Evolutionary conservation across 2,888 invertebrate genomes (phyloP).

Genomic region (Chrysotoxum bicinctum): DNA sequence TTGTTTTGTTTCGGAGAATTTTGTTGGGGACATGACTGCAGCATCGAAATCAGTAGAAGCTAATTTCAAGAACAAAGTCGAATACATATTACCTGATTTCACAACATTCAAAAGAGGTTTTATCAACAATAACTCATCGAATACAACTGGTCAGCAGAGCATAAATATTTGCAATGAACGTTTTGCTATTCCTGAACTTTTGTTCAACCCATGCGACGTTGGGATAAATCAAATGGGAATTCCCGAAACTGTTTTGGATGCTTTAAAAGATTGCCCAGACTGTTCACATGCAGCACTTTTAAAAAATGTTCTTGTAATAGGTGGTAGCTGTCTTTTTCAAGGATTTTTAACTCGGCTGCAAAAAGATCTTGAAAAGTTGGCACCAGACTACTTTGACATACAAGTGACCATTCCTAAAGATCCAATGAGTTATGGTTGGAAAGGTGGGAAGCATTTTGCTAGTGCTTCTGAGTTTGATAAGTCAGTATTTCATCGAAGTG

Average conservation of each 20-base stretch:
- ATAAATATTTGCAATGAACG: constrained; percentile 95
- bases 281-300: constrained; percentile 89
- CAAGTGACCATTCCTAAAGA: constrained; percentile 87
- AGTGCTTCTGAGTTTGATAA: constrained; percentile 88
- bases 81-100: constrained; percentile 98
- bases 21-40: constrained; percentile 89
- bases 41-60: constrained; percentile 84
- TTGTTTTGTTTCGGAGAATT: constrained; percentile 94
- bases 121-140: constrained; percentile 48
- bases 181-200: constrained; percentile 95
- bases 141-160: constrained; percentile 86
- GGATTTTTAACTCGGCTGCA: constrained; percentile 91
- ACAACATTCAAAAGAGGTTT: constrained; percentile 91
- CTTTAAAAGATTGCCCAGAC: constrained; percentile 88
- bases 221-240: constrained; percentile 96
- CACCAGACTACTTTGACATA: constrained; percentile 90
- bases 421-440: constrained; percentile 93
- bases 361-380: constrained; percentile 89
- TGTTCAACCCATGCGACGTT: constrained; percentile 97
- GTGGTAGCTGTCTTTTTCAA: constrained; percentile 90
- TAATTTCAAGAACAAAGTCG: constrained; percentile 85
- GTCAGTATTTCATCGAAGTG: constrained; percentile 89
- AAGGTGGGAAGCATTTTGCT: constrained; percentile 91
- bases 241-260: constrained; percentile 91
- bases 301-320: constrained; percentile 92